Evolutionary conservation across 1,140 invertebrate species (phyloP), one percentile per base, ranked within the genome.

Genomic region (Lordiphosa stackelbergi): DNA sequence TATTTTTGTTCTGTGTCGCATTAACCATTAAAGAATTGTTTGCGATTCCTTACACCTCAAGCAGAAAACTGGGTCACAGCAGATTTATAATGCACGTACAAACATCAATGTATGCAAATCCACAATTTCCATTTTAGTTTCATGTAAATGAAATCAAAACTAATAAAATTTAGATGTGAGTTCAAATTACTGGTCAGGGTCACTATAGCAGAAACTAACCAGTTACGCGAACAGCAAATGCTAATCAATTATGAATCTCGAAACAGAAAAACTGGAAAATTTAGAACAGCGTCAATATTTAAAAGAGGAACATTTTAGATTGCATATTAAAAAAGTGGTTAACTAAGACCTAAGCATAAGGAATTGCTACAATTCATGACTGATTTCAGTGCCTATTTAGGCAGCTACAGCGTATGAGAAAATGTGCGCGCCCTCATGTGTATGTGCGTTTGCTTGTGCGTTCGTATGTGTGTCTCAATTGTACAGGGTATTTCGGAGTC

Each of bases 1-100:
- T n/a, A n/a, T 41, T 13, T 0, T 45, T 7, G 42, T 54, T 54
- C 63, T 65, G 58, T 53, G 37, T 38, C 49, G 36, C 41, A 22
- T 56, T 52, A 38, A 54, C 31, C 62, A 81, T 81, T 66, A 74
- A 74, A 57, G 53, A 65, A 77, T 68, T 71, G 57, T 75, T 73
- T 65, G 73, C 49, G 53, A 41, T 49, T 22, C 16, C 22, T 4
- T 22, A 16, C 47, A n/a, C n/a, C 38, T 16, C n/a, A 16, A n/a
- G 10, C 31, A 58, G 31, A 42, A 37, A 71, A 68, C 7, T 77
- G 43, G 73, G 73, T 77, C 73, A 77, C 41, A 40, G n/a, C 19
- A n/a, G 48, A 56, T 53, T 60, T 59, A 41, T 28, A 58, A 24
- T 57, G 28, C 41, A 35, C 11, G 36, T 46, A 12, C 22, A 53